Conservation (phyloP, 2,797 vertebrate species). For the Bufotes viridis region DNA sequence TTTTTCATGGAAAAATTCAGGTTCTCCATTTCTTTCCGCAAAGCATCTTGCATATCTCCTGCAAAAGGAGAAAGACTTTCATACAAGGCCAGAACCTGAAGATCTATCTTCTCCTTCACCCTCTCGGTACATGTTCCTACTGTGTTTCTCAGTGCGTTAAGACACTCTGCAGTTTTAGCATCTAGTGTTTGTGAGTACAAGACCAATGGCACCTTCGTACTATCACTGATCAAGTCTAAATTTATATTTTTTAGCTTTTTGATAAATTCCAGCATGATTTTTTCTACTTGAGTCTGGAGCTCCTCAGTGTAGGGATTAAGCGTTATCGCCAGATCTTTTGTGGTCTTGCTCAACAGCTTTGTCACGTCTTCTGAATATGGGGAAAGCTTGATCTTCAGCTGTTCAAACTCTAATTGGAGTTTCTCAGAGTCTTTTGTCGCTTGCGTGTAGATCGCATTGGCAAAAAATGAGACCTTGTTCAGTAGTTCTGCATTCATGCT, state of each 20-base stretch:
- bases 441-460: conserved; percentile 64
- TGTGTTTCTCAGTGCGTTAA: conserved; percentile 61
- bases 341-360: conserved; percentile 73
- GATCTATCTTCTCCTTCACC: conserved; percentile 74
- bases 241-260: conserved; percentile 70
- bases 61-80: conserved; percentile 64
- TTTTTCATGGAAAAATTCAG: conserved; percentile 72
- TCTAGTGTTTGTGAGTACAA: conserved; percentile 76
- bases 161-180: conserved; percentile 62
- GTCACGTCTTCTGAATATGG: conserved; percentile 73
- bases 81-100: conserved; percentile 68
- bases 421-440: conserved; percentile 68
- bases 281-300: conserved; percentile 68
- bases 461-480: conserved; percentile 68
- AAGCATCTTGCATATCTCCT: conserved; percentile 65
- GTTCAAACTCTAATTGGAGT: conserved; percentile 70
- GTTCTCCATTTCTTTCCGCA: conserved; percentile 71
- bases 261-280: conserved; percentile 68
- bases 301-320: conserved; percentile 73
- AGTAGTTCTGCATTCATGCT: conserved; percentile 59
- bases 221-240: conserved; percentile 71
- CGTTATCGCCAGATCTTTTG: conserved; percentile 71
- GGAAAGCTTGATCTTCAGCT: conserved; percentile 72
- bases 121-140: conserved; percentile 71
- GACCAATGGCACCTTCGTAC: conserved; percentile 76